A percentile compares a stretch with the other conserved stretches of the same genome.
Evolutionary conservation across 2,797 vertebrate species (phyloP).

Genomic region (Sitta carolinensis): DNA sequence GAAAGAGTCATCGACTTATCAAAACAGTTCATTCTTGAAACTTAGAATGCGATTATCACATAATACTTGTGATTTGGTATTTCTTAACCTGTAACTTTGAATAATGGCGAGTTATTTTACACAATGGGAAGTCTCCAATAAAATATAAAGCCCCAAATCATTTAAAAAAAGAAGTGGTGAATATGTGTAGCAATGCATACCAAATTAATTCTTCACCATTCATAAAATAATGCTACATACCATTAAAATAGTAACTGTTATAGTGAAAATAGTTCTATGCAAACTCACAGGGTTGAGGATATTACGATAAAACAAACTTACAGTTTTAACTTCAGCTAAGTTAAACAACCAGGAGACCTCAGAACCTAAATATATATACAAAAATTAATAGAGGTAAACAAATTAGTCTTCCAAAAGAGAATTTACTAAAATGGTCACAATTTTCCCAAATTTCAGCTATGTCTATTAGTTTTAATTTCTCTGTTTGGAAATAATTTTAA

Average conservation of each 20-base stretch:
- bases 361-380: not conserved
- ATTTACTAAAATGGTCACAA: not conserved
- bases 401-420: not conserved
- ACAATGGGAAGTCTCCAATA: not conserved
- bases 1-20: not conserved
- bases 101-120: not conserved
- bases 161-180: not conserved
- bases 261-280: not conserved
- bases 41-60: not conserved
- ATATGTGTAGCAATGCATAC: not conserved
- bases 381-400: not conserved
- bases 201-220: not conserved
- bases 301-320: not conserved
- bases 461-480: not conserved
- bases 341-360: not conserved
- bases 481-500: not conserved
- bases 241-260: not conserved
- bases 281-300: not conserved
- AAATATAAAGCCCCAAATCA: not conserved
- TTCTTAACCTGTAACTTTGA: not conserved
- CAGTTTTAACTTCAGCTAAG: not conserved
- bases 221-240: not conserved
- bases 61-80: accelerated
- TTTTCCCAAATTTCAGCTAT: not conserved
- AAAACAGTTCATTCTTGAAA: not conserved